Evolutionary conservation across 2,113 vertebrate species (phyloP).

Genomic region (Tinamus guttatus): DNA sequence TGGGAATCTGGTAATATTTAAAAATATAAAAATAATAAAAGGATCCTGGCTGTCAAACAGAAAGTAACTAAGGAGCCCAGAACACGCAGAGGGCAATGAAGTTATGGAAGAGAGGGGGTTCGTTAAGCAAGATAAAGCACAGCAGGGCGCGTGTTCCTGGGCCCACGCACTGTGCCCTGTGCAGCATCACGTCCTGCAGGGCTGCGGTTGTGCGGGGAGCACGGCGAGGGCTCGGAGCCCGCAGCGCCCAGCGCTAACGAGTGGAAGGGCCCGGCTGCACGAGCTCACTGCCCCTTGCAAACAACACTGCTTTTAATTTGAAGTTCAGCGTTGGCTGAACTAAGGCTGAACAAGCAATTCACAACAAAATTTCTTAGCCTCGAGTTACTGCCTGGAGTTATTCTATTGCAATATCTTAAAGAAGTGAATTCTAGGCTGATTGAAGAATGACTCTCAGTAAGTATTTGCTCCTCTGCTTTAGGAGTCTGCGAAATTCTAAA

Average conservation of each 20-base stretch:
- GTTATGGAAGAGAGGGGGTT: conserved; percentile 34
- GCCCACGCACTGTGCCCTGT: not conserved
- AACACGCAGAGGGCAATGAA: conserved; percentile 41
- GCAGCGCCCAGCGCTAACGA: not conserved
- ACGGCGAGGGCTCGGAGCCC: not conserved
- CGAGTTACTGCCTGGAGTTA: not conserved
- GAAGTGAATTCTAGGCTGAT: not conserved
- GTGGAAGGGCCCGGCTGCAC: not conserved
- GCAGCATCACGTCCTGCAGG: not conserved
- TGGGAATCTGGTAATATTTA: conserved; percentile 39
- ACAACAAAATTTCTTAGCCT: not conserved
- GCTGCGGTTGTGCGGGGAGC: not conserved
- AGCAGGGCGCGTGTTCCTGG: not conserved
- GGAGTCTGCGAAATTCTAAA: not conserved
- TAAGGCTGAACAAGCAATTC: not conserved
- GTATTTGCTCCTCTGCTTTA: not conserved
- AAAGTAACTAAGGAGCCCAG: conserved; percentile 62
- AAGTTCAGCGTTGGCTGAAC: not conserved
- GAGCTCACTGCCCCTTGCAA: not conserved
- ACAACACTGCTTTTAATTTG: not conserved
- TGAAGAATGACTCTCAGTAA: not conserved
- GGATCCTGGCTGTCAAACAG: conserved; percentile 38
- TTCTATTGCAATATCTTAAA: not conserved
- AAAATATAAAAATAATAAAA: not conserved
- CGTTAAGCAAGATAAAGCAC: conserved; percentile 59